Evolutionary conservation across 2,797 vertebrate genomes (phyloP).

Genomic region (Sebastiscus albofasciatus): DNA sequence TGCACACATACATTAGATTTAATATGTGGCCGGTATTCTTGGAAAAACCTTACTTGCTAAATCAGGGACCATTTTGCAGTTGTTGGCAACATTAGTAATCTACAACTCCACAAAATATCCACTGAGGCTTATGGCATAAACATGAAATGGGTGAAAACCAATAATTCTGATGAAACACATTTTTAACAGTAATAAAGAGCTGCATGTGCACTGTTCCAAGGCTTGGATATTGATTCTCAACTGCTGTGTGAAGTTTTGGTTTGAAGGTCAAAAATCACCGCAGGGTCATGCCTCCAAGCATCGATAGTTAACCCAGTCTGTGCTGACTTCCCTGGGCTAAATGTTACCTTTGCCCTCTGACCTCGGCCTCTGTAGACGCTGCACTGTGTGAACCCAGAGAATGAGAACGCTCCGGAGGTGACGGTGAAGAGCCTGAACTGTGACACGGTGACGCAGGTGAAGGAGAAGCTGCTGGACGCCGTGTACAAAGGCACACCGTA

Average conservation of each 20-base stretch:
- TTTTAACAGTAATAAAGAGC: neutral
- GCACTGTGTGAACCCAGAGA: constrained; percentile 98
- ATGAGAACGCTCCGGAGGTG: constrained; percentile 94
- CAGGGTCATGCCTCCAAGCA: neutral
- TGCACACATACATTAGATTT: neutral
- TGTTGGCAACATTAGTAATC: neutral
- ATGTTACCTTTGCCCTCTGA: constrained; percentile 1
- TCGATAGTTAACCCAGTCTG: constrained; percentile 13
- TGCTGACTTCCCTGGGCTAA: constrained; percentile 23
- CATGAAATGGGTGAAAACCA: neutral
- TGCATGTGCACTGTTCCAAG: neutral
- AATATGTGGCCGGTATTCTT: neutral
- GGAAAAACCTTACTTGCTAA: neutral
- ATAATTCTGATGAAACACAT: neutral
- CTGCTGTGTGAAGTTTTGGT: neutral
- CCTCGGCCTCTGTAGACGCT: constrained; percentile 85
- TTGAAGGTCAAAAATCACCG: constrained; percentile 15
- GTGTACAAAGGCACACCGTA: constrained; percentile 98
- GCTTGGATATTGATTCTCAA: constrained; percentile 19
- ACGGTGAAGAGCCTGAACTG: constrained; percentile 97
- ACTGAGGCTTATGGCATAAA: neutral
- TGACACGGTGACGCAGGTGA: constrained; percentile 97
- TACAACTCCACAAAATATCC: neutral
- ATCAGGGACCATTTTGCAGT: neutral
- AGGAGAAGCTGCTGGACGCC: constrained; percentile 97